phyloP scores from a whole-genome alignment of 1,140 invertebrate species.

The Zaprionus kolodkinae region DNA sequence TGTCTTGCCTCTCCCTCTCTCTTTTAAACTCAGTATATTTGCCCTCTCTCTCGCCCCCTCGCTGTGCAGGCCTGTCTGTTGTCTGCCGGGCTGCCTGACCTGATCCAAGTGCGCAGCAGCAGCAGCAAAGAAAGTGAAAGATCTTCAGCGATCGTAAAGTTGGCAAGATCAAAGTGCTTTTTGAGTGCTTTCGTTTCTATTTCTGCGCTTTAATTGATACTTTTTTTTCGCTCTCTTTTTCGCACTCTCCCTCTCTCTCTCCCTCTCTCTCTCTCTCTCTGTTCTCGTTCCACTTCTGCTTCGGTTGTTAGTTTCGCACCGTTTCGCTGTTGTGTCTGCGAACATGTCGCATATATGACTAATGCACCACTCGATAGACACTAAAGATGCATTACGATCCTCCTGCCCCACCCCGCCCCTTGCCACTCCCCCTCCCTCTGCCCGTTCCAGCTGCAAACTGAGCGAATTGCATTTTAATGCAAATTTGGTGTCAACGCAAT shows the following conservation, averaged over 20 bases:
- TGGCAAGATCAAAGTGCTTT: slow-evolving; percentile 71
- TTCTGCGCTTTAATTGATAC: slow-evolving; percentile 74
- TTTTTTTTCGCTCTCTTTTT: slow-evolving; percentile 51
- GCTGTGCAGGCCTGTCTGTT: slow-evolving; percentile 1
- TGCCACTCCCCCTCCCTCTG: too few relatives aligned
- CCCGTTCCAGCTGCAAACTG: slow-evolving; percentile 6
- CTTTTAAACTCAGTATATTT: background rate
- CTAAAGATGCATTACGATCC: slow-evolving; percentile 76
- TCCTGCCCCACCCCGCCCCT: background rate
- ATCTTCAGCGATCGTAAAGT: slow-evolving; percentile 66
- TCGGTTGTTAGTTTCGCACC: slow-evolving; percentile 11
- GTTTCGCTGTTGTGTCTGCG: slow-evolving; percentile 37
- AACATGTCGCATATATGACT: slow-evolving; percentile 61
- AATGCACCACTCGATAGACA: slow-evolving; percentile 82
- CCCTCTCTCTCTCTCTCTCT: background rate
- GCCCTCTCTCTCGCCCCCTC: background rate
- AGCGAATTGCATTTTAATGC: slow-evolving; percentile 78
- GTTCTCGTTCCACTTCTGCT: slow-evolving; percentile 23
- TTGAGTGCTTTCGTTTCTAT: slow-evolving; percentile 67
- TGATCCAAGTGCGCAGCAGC: slow-evolving; percentile 18
- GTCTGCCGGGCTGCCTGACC: slow-evolving; percentile 26
- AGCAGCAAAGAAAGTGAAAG: slow-evolving; percentile 37
- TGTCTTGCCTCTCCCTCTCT: background rate
- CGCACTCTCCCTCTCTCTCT: background rate
- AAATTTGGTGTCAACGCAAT: slow-evolving; percentile 83